Base-by-base conservation (phyloP, 2,888 invertebrate species). In the Nemurella pictetii region DNA sequence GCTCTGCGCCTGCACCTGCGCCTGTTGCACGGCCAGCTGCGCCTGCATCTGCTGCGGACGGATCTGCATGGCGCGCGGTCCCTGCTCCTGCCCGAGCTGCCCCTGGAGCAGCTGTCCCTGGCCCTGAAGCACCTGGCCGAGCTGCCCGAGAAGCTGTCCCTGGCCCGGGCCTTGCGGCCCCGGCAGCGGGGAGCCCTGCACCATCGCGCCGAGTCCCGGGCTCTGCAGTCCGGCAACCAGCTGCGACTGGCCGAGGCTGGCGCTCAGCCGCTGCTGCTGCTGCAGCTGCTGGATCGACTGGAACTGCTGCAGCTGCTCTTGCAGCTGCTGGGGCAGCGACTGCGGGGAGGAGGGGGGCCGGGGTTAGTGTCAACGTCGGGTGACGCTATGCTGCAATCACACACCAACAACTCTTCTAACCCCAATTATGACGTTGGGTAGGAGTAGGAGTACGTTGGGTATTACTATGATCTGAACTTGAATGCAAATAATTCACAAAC, bases 1-100 rank as follows among this genome's bases (percentile, higher is more conserved):
- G 28, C 55, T 32, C 32, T 80, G 84, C 29, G 36, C 83, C 30
- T 77, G 83, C 30, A n/a, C 80, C 29, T 84, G 84, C 80, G 88
- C 85, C 86, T 84, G 87, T 85, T 85, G 85, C 72, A 86, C 85
- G 30, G 86, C 30, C 35, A 80, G 83, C 36, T 86, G 36, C 1
- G 81, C 30, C 73, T 83, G 84, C 20, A 85, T 36, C 0, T 91
- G 91, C 88, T 92, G 92, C 0, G 91, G 91, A 85, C 90, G 91
- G 95, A 95, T 94, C 88, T 95, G 94, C 87, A 95, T 95, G 26
- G 95, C 89, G 89, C 95, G 94, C 88, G 95, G 95, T 85, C 95
- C 89, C 88, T 95, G 91, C 83, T 80, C 75, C 27, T 27, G 29
- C 5, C 35, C 82, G 20, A 36, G 27, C 83, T 35, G 75, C 7